Evolutionary conservation across 2,888 invertebrate genomes (phyloP).

Genomic region (Chydorus sphaericus): DNA sequence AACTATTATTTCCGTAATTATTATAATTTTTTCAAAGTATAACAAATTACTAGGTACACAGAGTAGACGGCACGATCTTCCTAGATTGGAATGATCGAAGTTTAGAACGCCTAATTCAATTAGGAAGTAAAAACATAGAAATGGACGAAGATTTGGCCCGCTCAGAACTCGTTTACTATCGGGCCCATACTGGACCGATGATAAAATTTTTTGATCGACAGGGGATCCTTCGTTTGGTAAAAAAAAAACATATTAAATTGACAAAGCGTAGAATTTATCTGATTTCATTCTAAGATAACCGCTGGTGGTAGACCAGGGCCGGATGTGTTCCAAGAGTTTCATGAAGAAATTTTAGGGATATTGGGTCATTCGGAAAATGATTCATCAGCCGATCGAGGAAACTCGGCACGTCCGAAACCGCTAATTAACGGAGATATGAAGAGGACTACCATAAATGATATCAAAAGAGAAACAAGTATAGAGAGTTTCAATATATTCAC

Average conservation of each 20-base stretch:
- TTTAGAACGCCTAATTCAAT: slow-evolving; percentile 74
- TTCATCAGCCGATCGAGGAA: too few relatives aligned
- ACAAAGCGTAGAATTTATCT: neutral
- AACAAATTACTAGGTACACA: slow-evolving; percentile 64
- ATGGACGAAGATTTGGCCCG: slow-evolving; percentile 64
- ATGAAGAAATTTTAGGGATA: slow-evolving; percentile 42
- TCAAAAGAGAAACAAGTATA: neutral
- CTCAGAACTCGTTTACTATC: slow-evolving; percentile 80
- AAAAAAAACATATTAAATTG: neutral
- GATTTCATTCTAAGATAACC: slow-evolving; percentile 47
- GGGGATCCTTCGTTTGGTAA: slow-evolving; percentile 39
- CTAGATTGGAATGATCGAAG: slow-evolving; percentile 76
- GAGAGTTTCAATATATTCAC: neutral
- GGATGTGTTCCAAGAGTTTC: slow-evolving; percentile 75
- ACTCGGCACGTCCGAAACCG: neutral
- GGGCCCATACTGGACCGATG: slow-evolving; percentile 74
- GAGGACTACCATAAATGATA: neutral
- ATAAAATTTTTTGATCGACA: slow-evolving; percentile 81
- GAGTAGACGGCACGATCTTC: slow-evolving; percentile 68
- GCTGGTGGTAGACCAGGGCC: slow-evolving; percentile 74
- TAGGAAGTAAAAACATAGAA: slow-evolving; percentile 74
- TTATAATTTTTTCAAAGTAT: slow-evolving; percentile 20
- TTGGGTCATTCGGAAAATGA: neutral
- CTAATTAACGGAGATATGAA: too few relatives aligned
- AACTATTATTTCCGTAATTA: neutral